Percentiles rank a stretch among this genome's conserved stretches.
Evolutionary conservation across 1,140 invertebrate genomes (phyloP).

Genomic region (Drosophila varians): DNA sequence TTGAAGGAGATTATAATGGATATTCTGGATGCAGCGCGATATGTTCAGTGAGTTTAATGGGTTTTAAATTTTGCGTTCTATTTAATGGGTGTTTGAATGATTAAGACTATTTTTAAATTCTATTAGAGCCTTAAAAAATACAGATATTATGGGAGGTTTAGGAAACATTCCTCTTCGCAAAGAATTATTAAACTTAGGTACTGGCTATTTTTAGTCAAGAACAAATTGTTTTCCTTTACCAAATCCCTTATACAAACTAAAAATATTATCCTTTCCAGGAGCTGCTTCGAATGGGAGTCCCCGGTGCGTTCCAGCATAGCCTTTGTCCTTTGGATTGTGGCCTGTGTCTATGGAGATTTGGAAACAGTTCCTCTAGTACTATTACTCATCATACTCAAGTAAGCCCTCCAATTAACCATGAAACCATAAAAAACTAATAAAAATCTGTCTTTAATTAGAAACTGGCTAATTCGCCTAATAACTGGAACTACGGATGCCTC

Average conservation of each 20-base stretch:
- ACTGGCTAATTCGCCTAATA: constrained; percentile 86
- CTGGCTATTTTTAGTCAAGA: no score
- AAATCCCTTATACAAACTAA: neutral
- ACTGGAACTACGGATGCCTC: constrained; percentile 85
- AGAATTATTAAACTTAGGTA: no score
- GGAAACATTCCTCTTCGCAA: no score
- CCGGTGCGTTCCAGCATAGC: constrained; percentile 94
- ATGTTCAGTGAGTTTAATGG: constrained; percentile 91
- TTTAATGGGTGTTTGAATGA: no score
- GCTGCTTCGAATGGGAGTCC: constrained; percentile 99
- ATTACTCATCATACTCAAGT: constrained; percentile 91
- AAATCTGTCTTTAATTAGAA: constrained; percentile 81
- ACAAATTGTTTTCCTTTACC: no score
- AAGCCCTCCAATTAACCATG: constrained; percentile 44
- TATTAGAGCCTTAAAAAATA: no score
- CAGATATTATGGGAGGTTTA: no score
- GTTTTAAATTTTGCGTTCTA: no score
- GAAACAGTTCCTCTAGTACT: constrained; percentile 93
- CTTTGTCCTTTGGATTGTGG: constrained; percentile 90
- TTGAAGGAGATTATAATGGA: constrained; percentile 95
- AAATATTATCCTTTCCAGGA: constrained; percentile 85
- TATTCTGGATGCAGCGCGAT: constrained; percentile 95
- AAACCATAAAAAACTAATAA: neutral
- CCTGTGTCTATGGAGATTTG: constrained; percentile 84
- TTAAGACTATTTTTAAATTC: no score